Conservation (phyloP, 2,888 invertebrate genomes). For the Rhabditoides inermis region DNA sequence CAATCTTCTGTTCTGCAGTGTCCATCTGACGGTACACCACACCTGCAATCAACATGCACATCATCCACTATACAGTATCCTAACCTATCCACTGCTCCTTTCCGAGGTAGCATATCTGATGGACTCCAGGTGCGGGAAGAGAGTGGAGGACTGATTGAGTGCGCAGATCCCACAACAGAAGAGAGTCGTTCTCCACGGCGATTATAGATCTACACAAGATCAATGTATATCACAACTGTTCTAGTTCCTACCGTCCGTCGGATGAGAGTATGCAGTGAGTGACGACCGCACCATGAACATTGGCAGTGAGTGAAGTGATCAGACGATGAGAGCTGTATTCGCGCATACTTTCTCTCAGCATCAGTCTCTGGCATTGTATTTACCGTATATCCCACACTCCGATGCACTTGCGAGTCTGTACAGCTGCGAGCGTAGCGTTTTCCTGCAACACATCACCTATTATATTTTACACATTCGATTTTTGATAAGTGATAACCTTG, state of each 20-base stretch:
- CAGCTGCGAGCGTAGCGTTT: constrained; percentile 70
- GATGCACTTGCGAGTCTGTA: constrained; percentile 84
- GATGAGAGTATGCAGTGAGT: constrained; percentile 33
- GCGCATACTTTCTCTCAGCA: not conserved
- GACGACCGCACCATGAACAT: constrained; percentile 41
- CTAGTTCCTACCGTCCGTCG: constrained; percentile 22
- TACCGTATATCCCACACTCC: constrained; percentile 67
- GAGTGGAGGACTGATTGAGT: constrained; percentile 41
- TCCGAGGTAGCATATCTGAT: constrained; percentile 33
- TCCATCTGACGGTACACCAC: constrained; percentile 38
- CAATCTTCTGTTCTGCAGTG: constrained; percentile 42
- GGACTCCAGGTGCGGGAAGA: constrained; percentile 24
- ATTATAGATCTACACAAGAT: not conserved
- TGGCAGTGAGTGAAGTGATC: constrained; percentile 40
- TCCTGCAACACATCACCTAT: no score
- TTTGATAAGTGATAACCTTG: no score
- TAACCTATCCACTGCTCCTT: constrained; percentile 32
- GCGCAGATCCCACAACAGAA: constrained; percentile 42
- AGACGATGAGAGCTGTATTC: constrained; percentile 31
- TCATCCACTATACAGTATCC: not conserved
- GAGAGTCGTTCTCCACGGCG: constrained; percentile 29
- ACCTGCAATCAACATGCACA: constrained; percentile 8
- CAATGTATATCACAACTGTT: constrained; percentile 6
- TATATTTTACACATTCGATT: not conserved
- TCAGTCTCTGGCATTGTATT: no score